phyloP scores from a whole-genome alignment of 2,113 vertebrate genomes.

The Theristicus caerulescens region DNA sequence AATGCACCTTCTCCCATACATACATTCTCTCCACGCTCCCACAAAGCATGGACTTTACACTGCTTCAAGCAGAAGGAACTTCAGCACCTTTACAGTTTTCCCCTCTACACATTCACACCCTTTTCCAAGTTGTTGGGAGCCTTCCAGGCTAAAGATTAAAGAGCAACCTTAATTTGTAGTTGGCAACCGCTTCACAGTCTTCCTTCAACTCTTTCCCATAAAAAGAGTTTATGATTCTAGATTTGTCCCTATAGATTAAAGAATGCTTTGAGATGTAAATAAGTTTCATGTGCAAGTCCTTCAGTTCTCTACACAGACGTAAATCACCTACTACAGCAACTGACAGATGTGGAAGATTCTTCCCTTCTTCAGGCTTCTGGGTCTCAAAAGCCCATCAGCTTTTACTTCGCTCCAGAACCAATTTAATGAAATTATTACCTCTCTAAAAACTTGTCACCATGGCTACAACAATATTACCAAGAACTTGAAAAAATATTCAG shows the following conservation, averaged over 20 bases:
- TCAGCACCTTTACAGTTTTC: neutral
- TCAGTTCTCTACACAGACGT: neutral
- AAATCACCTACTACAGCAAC: neutral
- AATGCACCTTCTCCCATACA: neutral
- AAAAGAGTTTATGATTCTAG: neutral
- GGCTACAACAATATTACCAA: neutral
- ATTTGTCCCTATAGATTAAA: neutral
- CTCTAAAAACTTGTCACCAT: neutral
- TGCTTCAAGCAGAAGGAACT: neutral
- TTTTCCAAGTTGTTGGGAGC: neutral
- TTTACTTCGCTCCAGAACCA: neutral
- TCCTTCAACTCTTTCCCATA: neutral
- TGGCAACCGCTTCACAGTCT: neutral
- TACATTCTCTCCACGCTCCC: neutral
- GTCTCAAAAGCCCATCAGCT: neutral
- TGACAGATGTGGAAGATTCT: neutral
- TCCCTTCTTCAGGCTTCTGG: neutral
- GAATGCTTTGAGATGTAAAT: neutral
- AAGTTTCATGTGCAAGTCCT: neutral
- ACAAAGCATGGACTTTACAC: neutral
- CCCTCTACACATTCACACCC: neutral
- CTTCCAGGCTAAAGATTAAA: conserved; percentile 16
- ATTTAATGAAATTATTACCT: neutral
- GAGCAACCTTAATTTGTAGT: conserved; percentile 13
- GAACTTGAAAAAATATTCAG: neutral